Evolutionary conservation across 2,888 invertebrate species (phyloP).

Genomic region (Andrena chrysosceles): DNA sequence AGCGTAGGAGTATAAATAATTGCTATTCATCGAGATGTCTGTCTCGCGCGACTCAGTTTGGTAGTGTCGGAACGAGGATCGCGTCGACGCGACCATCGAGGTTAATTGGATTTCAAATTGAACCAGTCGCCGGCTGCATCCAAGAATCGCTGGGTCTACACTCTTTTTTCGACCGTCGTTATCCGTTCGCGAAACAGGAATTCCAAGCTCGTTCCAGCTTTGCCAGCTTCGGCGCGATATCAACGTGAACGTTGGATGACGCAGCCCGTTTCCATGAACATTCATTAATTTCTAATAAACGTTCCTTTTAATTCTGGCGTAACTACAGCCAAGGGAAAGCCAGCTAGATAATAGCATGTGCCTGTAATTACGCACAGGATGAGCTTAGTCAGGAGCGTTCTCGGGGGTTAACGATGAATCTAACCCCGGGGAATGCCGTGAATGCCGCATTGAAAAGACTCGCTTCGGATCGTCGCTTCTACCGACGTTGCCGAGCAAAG

Average conservation of each 20-base stretch:
- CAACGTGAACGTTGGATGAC: conserved; percentile 14
- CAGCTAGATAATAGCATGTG: conserved; percentile 46
- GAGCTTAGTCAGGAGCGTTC: conserved; percentile 38
- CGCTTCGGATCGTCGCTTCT: not conserved
- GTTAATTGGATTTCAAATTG: conserved; percentile 36
- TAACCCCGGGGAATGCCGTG: conserved; percentile 59
- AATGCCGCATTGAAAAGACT: conserved; percentile 42
- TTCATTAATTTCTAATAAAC: conserved; percentile 58
- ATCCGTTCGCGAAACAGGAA: conserved; percentile 38
- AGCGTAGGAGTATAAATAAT: conserved; percentile 32
- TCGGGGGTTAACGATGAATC: conserved; percentile 60
- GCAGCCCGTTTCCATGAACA: conserved; percentile 46
- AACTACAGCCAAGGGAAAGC: conserved; percentile 30
- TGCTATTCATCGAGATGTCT: conserved; percentile 9
- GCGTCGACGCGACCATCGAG: not conserved
- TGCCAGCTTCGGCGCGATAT: not conserved
- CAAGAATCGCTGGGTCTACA: conserved; percentile 1
- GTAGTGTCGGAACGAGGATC: not conserved
- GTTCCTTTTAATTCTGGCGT: conserved; percentile 48
- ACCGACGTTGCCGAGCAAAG: not conserved
- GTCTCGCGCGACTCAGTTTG: conserved; percentile 10
- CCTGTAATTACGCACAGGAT: conserved; percentile 57
- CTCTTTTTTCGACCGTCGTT: conserved; percentile 7
- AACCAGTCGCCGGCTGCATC: conserved; percentile 15
- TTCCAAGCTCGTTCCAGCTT: conserved; percentile 15